Evolutionary conservation across 2,888 invertebrate species (phyloP).

Genomic region (Acrobasis repandana): DNA sequence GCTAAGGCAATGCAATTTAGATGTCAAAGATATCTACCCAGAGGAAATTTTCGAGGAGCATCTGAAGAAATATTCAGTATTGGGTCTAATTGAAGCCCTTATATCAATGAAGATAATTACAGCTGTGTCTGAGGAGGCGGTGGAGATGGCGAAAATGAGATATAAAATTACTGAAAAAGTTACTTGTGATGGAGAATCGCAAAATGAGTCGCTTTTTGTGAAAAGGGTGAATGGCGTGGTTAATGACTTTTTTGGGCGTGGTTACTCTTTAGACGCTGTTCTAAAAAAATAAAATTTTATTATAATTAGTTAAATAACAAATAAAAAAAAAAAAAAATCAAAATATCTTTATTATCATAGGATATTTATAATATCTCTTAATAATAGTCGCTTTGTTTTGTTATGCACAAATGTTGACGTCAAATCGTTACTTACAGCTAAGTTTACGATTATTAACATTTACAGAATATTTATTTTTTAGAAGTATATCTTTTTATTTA

Average conservation of each 20-base stretch:
- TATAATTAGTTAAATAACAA: too few relatives aligned
- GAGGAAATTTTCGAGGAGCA: conserved; percentile 52
- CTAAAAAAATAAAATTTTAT: conserved; percentile 40
- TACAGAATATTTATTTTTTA: too few relatives aligned
- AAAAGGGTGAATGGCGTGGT: conserved; percentile 64
- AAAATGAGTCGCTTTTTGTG: conserved; percentile 46
- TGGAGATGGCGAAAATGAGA: conserved; percentile 62
- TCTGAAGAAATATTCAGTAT: conserved; percentile 57
- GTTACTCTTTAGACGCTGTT: conserved; percentile 52
- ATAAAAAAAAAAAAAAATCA: too few relatives aligned
- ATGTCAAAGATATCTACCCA: conserved; percentile 55
- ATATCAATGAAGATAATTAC: conserved; percentile 72
- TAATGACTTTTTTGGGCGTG: conserved; percentile 56
- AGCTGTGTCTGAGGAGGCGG: conserved; percentile 57
- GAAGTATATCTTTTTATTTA: too few relatives aligned
- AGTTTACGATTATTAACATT: too few relatives aligned
- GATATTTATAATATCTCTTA: too few relatives aligned
- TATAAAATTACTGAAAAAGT: conserved; percentile 47
- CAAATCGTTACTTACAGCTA: too few relatives aligned
- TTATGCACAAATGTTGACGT: too few relatives aligned
- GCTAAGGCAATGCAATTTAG: conserved; percentile 56
- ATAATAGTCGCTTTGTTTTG: too few relatives aligned
- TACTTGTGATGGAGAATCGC: conserved; percentile 42
- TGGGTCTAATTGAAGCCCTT: conserved; percentile 65
- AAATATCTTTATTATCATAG: too few relatives aligned